phyloP scores from a whole-genome alignment of 2,797 vertebrate genomes.

The Cyclura pinguis region DNA sequence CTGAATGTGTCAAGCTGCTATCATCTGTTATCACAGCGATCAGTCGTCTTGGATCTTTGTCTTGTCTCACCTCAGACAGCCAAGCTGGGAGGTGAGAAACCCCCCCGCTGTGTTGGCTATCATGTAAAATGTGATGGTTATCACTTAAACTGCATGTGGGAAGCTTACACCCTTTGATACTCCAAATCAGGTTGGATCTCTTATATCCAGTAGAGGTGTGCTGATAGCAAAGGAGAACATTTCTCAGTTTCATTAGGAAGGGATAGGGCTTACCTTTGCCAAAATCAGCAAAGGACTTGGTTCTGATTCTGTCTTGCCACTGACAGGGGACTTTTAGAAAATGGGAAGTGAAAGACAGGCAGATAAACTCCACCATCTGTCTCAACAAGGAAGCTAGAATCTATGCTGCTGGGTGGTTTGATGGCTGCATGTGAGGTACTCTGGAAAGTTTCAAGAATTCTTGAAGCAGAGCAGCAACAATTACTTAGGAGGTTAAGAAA shows the following conservation, averaged over 20 bases:
- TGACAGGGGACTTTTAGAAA: not conserved
- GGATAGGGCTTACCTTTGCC: not conserved
- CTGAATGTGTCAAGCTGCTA: conserved; percentile 36
- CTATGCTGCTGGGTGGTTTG: not conserved
- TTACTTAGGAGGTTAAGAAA: not conserved
- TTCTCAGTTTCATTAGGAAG: not conserved
- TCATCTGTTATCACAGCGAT: conserved; percentile 39
- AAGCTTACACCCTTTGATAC: conserved; percentile 10
- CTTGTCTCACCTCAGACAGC: conserved; percentile 25
- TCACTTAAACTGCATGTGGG: conserved; percentile 12
- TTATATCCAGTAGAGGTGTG: not conserved
- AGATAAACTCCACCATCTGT: not conserved
- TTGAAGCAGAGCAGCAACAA: not conserved
- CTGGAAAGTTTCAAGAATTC: not conserved
- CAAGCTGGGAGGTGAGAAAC: conserved; percentile 30
- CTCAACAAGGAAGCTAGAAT: not conserved
- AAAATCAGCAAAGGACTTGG: not conserved
- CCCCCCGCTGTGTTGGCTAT: conserved; percentile 39
- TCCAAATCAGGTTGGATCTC: conserved; percentile 7
- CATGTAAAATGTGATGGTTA: conserved; percentile 31
- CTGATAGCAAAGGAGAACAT: not conserved
- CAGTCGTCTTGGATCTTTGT: conserved; percentile 30
- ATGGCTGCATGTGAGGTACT: not conserved
- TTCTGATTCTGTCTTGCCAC: not conserved
- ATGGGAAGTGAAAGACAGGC: not conserved